Percentiles rank a stretch among this genome's conserved stretches.
Evolutionary conservation across 2,888 invertebrate species (phyloP).

Genomic region (Ormyrus rosae): DNA sequence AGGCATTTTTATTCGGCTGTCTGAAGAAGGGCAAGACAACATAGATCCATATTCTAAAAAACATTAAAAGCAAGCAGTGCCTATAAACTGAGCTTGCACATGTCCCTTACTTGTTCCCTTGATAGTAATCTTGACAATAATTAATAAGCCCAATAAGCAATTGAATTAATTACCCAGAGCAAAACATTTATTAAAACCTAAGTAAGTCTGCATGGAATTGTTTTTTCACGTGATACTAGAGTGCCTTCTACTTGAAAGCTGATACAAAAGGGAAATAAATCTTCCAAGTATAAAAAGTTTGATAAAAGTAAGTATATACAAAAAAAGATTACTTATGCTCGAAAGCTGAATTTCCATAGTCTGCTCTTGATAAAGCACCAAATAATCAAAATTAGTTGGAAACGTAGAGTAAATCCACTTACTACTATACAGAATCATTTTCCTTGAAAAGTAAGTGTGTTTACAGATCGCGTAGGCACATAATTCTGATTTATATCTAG

Average conservation of each 20-base stretch:
- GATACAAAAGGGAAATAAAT: conserved; percentile 25
- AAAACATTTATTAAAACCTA: conserved; percentile 3
- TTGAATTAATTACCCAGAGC: conserved; percentile 3
- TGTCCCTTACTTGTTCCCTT: neutral
- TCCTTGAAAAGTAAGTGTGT: conserved; percentile 24
- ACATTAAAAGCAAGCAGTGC: conserved; percentile 62
- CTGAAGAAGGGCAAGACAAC: conserved; percentile 72
- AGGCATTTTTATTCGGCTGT: conserved; percentile 63
- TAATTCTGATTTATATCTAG: conserved; percentile 34
- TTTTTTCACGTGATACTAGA: conserved; percentile 19
- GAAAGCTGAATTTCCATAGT: neutral
- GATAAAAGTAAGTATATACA: conserved; percentile 31
- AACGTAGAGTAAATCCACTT: conserved; percentile 5
- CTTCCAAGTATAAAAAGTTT: conserved; percentile 12
- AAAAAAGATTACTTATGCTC: conserved; percentile 6
- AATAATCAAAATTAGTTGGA: neutral
- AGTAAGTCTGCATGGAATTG: neutral
- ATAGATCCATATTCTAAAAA: conserved; percentile 75
- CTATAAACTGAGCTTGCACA: conserved; percentile 46
- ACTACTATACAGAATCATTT: conserved; percentile 11
- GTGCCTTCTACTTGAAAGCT: neutral
- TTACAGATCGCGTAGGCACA: neutral
- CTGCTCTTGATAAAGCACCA: too few relatives aligned
- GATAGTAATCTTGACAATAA: conserved; percentile 1
- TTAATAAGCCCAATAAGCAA: neutral